Percentiles rank a stretch among this genome's conserved stretches.
phyloP scores from a whole-genome alignment of 2,113 vertebrate species.

The Phrynosoma platyrhinos region DNA sequence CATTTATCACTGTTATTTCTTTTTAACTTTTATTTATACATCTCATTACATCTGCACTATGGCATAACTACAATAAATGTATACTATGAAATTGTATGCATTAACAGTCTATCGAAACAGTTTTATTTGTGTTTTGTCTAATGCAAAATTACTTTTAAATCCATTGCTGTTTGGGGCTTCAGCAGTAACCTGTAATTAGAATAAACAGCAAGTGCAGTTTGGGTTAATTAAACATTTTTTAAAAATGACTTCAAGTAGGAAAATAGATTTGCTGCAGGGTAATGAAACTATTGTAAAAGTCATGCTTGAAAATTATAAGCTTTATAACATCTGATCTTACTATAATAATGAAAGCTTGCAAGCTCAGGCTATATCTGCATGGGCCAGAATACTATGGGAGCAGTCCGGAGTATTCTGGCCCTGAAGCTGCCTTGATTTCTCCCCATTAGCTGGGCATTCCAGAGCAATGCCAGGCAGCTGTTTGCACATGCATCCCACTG shows the following conservation, averaged over 20 bases:
- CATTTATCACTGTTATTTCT: not conserved
- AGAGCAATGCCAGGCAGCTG: no score
- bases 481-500: no score
- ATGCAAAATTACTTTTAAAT: constrained; percentile 30
- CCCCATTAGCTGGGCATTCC: no score
- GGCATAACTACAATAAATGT: not conserved
- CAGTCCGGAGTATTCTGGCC: no score
- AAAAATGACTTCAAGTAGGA: constrained; percentile 17
- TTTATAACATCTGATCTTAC: constrained; percentile 1
- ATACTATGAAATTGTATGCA: constrained; percentile 4
- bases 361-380: no score
- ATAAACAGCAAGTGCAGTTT: constrained; percentile 9
- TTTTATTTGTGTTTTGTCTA: constrained; percentile 18
- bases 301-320: constrained; percentile 5
- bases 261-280: constrained; percentile 13
- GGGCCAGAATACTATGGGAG: no score
- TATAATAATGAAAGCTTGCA: constrained; percentile 7
- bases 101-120: constrained; percentile 10
- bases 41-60: not conserved
- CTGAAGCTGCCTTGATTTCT: no score
- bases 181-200: constrained; percentile 27
- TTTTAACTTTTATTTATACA: not conserved
- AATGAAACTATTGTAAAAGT: constrained; percentile 17
- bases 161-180: constrained; percentile 11
- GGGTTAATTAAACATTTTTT: constrained; percentile 30